Percentiles rank a stretch among this genome's conserved stretches.
phyloP scores from a whole-genome alignment of 1,140 invertebrate species.

The Drosophila grimshawi region DNA sequence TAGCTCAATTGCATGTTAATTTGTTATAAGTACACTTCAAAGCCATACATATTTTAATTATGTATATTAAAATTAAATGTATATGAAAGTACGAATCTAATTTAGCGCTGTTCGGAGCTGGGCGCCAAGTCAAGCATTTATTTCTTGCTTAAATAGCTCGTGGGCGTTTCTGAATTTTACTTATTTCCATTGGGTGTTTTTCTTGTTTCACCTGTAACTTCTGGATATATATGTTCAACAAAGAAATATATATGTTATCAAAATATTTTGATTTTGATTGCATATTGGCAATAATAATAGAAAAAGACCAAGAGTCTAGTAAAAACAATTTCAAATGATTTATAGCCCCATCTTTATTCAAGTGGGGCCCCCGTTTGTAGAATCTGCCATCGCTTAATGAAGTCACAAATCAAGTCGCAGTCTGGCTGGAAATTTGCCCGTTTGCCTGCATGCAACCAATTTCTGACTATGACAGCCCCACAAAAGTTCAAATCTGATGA shows the following conservation, averaged over 20 bases:
- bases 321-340: constrained; percentile 2
- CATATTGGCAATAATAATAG: neutral
- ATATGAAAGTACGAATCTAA: too few species aligned
- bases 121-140: too few species aligned
- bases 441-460: constrained; percentile 72
- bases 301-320: neutral
- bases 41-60: too few species aligned
- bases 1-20: neutral
- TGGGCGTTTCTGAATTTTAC: too few species aligned
- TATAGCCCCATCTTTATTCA: neutral
- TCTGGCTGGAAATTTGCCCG: constrained; percentile 46
- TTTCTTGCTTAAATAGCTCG: too few species aligned
- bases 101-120: too few species aligned
- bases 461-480: constrained; percentile 77
- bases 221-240: too few species aligned
- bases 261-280: too few species aligned
- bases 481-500: constrained; percentile 80
- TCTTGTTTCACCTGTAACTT: too few species aligned
- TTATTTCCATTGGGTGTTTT: too few species aligned
- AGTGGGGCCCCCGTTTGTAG: neutral
- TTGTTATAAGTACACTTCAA: neutral
- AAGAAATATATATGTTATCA: too few species aligned
- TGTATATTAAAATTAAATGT: too few species aligned
- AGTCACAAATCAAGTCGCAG: constrained; percentile 79
- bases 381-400: constrained; percentile 54